These are phyloP conservation scores for Picathartes gymnocephalus DNA, from an alignment of 2,113 vertebrate species.

Conservation along the genomic window DNA sequence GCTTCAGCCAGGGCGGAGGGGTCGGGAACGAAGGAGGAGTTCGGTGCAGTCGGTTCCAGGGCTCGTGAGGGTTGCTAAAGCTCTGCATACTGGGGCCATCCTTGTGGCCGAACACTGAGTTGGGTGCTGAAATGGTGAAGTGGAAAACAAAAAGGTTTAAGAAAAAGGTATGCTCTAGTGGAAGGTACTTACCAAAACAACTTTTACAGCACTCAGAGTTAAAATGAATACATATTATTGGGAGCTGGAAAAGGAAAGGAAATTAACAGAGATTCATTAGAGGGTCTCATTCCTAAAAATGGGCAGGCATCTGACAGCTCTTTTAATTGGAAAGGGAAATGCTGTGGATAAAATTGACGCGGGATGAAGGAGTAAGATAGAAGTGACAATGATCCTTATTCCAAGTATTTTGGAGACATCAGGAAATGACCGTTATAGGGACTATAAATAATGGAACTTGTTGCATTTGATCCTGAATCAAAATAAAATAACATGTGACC, in stretches of 20 bases:
- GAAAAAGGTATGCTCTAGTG: slow-evolving; percentile 74
- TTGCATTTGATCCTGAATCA: neutral
- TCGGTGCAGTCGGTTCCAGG: slow-evolving; percentile 98
- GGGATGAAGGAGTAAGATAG: slow-evolving; percentile 15
- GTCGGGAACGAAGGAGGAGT: slow-evolving; percentile 98
- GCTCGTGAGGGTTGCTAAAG: slow-evolving; percentile 91
- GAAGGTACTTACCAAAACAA: slow-evolving; percentile 80
- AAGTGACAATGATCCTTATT: slow-evolving; percentile 30
- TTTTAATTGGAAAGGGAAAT: slow-evolving; percentile 57
- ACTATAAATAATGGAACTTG: slow-evolving; percentile 13
- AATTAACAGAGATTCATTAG: slow-evolving; percentile 78
- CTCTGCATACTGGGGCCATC: slow-evolving; percentile 89
- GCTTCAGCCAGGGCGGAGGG: slow-evolving; percentile 96
- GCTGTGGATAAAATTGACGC: slow-evolving; percentile 54
- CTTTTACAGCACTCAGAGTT: slow-evolving; percentile 81
- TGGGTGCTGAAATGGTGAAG: slow-evolving; percentile 90
- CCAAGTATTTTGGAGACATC: neutral
- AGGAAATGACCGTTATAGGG: neutral
- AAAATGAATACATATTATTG: slow-evolving; percentile 86
- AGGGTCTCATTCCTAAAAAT: slow-evolving; percentile 59
- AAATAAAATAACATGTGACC: neutral
- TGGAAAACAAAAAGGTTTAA: slow-evolving; percentile 80
- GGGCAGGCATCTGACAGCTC: slow-evolving; percentile 59
- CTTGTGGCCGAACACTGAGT: slow-evolving; percentile 95
- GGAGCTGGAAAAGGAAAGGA: slow-evolving; percentile 84